These are phyloP conservation scores for Eristalinus sepulchralis DNA, from an alignment of 2,888 invertebrate genomes.

Conservation along the genomic window DNA sequence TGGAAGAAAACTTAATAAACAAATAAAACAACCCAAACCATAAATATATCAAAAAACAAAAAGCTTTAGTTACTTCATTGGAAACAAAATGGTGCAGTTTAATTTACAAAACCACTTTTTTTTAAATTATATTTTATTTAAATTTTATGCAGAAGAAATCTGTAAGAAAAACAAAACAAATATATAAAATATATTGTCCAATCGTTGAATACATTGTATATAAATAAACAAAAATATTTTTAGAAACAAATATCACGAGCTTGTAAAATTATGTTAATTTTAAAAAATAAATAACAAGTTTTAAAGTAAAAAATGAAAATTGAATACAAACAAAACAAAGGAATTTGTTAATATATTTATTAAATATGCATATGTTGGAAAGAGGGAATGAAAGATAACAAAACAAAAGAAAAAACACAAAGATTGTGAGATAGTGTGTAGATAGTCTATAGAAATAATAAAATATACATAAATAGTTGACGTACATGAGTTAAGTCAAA, in stretches of 20 bases:
- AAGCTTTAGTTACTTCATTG: not conserved
- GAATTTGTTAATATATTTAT: conserved; percentile 1
- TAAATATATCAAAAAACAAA: not conserved
- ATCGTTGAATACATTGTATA: conserved; percentile 55
- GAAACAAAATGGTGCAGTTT: not conserved
- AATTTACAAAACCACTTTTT: not conserved
- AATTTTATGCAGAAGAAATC: conserved; percentile 6
- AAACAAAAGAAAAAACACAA: not conserved
- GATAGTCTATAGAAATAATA: conserved; percentile 67
- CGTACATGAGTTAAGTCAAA: not conserved
- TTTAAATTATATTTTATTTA: conserved; percentile 10
- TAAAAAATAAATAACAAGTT: conserved; percentile 23
- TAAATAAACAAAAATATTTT: conserved; percentile 27
- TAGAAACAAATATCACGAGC: conserved; percentile 64
- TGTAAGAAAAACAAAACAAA: not conserved
- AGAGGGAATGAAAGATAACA: not conserved
- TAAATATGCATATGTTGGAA: conserved; percentile 20
- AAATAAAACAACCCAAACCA: not conserved
- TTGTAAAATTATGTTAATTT: conserved; percentile 52
- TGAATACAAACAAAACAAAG: not conserved
- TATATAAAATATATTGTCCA: conserved; percentile 46
- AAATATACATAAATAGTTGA: conserved; percentile 30
- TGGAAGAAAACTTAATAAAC: not conserved
- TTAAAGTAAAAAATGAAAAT: conserved; percentile 16
- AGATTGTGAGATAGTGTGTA: conserved; percentile 29